Evolutionary conservation across 1,140 invertebrate genomes (phyloP).

Genomic region (Arctopsyche grandis): DNA sequence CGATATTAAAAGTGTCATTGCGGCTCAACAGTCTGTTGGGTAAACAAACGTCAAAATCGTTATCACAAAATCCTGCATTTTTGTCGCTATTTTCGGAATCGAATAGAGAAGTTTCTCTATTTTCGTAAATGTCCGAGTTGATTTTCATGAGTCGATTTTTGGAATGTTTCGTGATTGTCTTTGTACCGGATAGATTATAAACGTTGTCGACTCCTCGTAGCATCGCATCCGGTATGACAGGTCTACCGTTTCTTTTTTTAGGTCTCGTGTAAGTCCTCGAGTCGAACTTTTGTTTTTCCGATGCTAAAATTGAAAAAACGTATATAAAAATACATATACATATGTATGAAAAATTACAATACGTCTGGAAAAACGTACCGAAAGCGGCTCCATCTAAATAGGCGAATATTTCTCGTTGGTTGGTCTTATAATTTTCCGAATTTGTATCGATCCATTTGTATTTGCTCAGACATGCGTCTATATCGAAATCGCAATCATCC

Average conservation of each 20-base stretch:
- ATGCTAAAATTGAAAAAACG: constrained; percentile 31
- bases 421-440: neutral
- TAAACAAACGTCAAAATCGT: neutral
- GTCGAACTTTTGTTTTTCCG: constrained; percentile 64
- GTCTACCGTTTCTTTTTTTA: constrained; percentile 60
- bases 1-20: constrained; percentile 25
- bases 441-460: constrained; percentile 29
- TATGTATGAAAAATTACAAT: neutral
- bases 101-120: no score
- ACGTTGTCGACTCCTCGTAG: constrained; percentile 58
- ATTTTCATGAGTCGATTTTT: neutral
- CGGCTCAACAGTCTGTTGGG: neutral
- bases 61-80: neutral
- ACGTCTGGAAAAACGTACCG: neutral
- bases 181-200: constrained; percentile 30
- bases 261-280: constrained; percentile 64
- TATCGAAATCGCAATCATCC: neutral
- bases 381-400: constrained; percentile 10
- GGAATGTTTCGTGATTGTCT: constrained; percentile 32
- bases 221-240: constrained; percentile 61
- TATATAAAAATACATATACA: neutral
- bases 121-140: no score
- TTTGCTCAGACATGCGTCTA: constrained; percentile 20
- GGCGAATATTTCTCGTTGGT: constrained; percentile 14
- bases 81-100: neutral